Conservation (phyloP, 23 tunicate species). For the Ascidia mentula region DNA sequence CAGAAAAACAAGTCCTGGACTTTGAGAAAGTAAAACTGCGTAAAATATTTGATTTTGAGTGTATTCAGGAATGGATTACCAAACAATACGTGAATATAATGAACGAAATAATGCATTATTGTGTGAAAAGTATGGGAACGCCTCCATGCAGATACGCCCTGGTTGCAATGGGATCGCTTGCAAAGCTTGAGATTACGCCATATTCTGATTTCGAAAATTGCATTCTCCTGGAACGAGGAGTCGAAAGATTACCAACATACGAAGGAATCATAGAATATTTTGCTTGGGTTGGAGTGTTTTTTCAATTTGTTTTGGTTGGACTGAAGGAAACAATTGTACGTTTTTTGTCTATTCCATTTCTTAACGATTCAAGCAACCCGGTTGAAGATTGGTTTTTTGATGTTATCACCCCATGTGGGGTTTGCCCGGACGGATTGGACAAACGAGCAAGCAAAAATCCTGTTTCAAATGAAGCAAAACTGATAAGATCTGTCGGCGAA, state of each 20-base stretch:
- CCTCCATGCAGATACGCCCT: conserved; percentile 40
- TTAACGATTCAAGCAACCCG: neutral
- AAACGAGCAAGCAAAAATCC: conserved; percentile 8
- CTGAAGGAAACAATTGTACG: conserved; percentile 15
- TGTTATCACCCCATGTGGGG: conserved; percentile 3
- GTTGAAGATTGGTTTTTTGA: conserved; percentile 14
- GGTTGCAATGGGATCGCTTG: conserved; percentile 25
- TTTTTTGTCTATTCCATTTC: neutral
- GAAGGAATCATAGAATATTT: conserved; percentile 20
- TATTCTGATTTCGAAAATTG: conserved; percentile 16
- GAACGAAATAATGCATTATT: conserved; percentile 9
- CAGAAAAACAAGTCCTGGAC: neutral
- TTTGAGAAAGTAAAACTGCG: neutral
- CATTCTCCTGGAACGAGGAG: conserved; percentile 21
- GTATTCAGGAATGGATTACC: neutral
- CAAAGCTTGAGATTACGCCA: conserved; percentile 21
- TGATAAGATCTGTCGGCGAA: conserved; percentile 32
- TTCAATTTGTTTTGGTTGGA: conserved; percentile 24
- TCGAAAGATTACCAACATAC: conserved; percentile 16
- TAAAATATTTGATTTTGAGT: neutral
- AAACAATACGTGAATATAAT: conserved; percentile 17
- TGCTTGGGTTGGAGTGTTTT: conserved; percentile 24
- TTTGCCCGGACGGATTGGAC: conserved; percentile 8
- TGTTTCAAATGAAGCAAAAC: neutral
- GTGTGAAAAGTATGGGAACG: conserved; percentile 24